phyloP scores from a whole-genome alignment of 2,113 vertebrate species.

The Pluvialis apricaria region DNA sequence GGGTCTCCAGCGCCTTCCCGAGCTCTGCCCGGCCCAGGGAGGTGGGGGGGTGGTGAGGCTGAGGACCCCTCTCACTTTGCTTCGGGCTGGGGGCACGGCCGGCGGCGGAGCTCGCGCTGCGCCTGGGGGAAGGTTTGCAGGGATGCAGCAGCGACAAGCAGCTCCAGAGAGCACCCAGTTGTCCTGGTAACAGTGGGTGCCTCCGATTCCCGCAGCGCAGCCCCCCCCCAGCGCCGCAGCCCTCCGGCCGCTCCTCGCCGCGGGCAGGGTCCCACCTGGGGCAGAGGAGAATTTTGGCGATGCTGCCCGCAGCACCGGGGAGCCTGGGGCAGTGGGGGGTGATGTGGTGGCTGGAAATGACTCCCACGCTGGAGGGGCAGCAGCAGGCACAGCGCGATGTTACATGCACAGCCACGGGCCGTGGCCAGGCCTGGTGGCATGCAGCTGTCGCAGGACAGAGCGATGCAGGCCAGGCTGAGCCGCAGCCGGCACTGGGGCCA shows the following conservation, averaged over 20 bases:
- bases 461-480: accelerated
- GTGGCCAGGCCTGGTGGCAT: neutral
- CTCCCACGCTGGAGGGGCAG: neutral
- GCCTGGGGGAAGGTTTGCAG: neutral
- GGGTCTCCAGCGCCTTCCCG: neutral
- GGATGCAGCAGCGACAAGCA: neutral
- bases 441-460: neutral
- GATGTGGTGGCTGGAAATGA: accelerated
- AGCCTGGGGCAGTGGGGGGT: neutral
- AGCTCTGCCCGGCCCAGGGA: neutral
- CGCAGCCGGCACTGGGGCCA: neutral
- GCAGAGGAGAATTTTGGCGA: neutral
- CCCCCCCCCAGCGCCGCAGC: accelerated
- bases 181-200: conserved; percentile 58
- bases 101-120: accelerated
- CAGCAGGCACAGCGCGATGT: neutral
- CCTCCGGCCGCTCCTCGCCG: neutral
- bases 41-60: neutral
- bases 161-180: conserved; percentile 53
- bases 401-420: accelerated
- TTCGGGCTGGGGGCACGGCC: neutral
- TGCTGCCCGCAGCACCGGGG: neutral
- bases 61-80: neutral
- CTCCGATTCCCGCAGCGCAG: neutral
- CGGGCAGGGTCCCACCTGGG: neutral